phyloP scores from a whole-genome alignment of 2,113 vertebrate genomes.

The Nothobranchius furzeri region DNA sequence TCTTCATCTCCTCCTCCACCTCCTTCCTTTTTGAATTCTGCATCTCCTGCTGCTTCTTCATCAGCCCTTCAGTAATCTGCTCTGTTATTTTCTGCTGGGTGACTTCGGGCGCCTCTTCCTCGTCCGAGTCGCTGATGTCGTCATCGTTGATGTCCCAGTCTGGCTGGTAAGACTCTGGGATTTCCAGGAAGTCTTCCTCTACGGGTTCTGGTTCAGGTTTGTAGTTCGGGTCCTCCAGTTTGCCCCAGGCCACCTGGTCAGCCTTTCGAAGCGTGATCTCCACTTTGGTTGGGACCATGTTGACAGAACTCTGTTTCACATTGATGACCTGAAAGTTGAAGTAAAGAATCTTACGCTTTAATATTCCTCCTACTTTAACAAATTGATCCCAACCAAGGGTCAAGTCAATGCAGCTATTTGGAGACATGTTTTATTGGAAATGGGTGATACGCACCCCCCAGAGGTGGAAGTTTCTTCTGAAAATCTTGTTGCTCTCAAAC shows the following conservation, averaged over 20 bases:
- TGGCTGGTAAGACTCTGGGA: neutral
- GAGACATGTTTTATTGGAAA: no score
- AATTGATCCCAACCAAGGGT: no score
- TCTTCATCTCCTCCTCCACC: conserved; percentile 64
- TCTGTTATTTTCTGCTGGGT: neutral
- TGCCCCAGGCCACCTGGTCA: conserved; percentile 86
- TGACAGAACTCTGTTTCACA: conserved; percentile 82
- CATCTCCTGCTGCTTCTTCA: neutral
- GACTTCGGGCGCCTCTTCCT: conserved; percentile 62
- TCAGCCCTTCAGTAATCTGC: fast-evolving
- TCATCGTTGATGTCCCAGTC: conserved; percentile 80
- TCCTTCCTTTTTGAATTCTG: conserved; percentile 38
- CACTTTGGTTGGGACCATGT: conserved; percentile 90
- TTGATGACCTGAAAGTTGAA: conserved; percentile 80
- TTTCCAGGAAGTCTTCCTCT: conserved; percentile 24
- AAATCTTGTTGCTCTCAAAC: conserved; percentile 89
- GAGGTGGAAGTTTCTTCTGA: conserved; percentile 87
- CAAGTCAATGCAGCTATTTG: no score
- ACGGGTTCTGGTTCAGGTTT: conserved; percentile 48
- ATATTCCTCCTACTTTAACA: no score
- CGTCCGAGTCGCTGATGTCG: conserved; percentile 83
- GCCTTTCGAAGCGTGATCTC: conserved; percentile 88
- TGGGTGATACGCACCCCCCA: conserved; percentile 88
- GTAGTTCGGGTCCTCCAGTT: conserved; percentile 85
- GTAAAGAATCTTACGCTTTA: neutral